phyloP scores from a whole-genome alignment of 2,888 invertebrate species.

The Stomorhina lunata region DNA sequence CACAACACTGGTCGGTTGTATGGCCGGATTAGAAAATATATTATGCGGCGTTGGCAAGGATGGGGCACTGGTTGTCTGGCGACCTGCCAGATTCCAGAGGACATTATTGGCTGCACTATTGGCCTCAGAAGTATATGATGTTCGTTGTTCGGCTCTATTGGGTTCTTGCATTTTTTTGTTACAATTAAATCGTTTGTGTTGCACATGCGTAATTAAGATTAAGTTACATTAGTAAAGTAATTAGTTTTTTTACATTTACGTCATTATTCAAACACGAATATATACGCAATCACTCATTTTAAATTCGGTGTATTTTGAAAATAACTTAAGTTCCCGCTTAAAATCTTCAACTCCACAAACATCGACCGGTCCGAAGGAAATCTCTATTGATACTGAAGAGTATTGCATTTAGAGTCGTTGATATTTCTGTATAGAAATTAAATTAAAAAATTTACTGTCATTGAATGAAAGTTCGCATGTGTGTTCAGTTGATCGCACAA shows the following conservation, averaged over 20 bases:
- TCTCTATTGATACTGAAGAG: slow-evolving; percentile 48
- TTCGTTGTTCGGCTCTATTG: slow-evolving; percentile 32
- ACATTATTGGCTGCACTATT: slow-evolving; percentile 70
- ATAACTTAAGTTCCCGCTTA: not conserved
- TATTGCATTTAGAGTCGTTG: slow-evolving; percentile 17
- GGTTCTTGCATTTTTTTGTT: slow-evolving; percentile 46
- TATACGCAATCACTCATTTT: not conserved
- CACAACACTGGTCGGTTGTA: slow-evolving; percentile 78
- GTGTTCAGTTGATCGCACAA: no score
- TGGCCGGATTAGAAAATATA: slow-evolving; percentile 73
- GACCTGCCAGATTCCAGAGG: slow-evolving; percentile 72
- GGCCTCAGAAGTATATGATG: slow-evolving; percentile 10
- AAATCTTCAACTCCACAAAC: not conserved
- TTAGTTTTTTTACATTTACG: not conserved
- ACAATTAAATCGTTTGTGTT: not conserved
- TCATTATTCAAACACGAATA: not conserved
- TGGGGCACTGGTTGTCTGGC: slow-evolving; percentile 68
- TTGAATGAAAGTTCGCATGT: not conserved
- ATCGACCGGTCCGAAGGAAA: slow-evolving; percentile 43
- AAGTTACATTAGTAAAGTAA: not conserved
- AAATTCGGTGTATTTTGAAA: not conserved
- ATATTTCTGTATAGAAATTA: not conserved
- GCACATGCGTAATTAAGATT: slow-evolving; percentile 34
- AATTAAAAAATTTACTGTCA: slow-evolving; percentile 4
- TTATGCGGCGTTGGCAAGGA: slow-evolving; percentile 73